These are phyloP conservation scores for Tapera naevia DNA, from an alignment of 2,797 vertebrate species.

Conservation along the genomic window DNA sequence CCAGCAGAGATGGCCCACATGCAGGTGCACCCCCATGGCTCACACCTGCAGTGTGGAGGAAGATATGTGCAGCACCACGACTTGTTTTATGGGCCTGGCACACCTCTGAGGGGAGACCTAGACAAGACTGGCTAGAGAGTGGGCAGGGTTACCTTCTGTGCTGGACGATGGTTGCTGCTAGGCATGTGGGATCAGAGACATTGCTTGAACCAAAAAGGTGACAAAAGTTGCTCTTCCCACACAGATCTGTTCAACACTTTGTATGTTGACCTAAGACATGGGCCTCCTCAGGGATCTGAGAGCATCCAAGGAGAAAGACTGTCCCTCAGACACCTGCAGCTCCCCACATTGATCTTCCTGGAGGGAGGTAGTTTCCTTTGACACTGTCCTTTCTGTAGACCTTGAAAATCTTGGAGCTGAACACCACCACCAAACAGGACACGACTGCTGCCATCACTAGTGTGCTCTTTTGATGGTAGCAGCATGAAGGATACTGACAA, in stretches of 20 bases:
- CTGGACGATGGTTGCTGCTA: rapidly evolving
- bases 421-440: not conserved
- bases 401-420: not conserved
- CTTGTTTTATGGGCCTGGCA: not conserved
- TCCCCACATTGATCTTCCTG: not conserved
- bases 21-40: not conserved
- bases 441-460: not conserved
- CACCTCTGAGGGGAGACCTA: rapidly evolving
- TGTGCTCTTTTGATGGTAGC: not conserved
- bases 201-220: not conserved
- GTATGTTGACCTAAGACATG: rapidly evolving
- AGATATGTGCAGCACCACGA: not conserved
- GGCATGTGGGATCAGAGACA: not conserved
- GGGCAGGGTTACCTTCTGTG: not conserved
- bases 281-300: not conserved
- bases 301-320: not conserved
- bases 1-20: not conserved
- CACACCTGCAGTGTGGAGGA: not conserved
- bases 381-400: not conserved
- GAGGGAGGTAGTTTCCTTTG: not conserved
- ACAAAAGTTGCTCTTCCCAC: not conserved
- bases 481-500: not conserved
- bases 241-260: not conserved
- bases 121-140: not conserved
- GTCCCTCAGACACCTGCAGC: not conserved